Base-by-base conservation (phyloP, 2,888 invertebrate genomes). In the Tinea trinotella region DNA sequence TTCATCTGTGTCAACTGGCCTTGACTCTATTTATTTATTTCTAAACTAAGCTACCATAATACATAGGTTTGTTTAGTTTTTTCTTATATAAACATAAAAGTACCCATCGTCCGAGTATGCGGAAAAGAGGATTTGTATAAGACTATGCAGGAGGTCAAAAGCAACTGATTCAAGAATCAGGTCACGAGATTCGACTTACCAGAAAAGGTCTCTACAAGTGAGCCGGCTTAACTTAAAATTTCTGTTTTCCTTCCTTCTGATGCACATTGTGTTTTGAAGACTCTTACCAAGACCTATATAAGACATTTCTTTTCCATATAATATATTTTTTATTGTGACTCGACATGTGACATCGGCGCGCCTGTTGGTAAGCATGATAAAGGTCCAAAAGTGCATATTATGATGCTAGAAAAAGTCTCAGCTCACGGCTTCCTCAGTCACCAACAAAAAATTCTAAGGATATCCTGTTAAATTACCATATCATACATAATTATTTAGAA, bases 91-190 rank as follows among this genome's bases (percentile, higher is more conserved):
- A 30, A 30, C 7, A 30, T 30, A 30, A 30, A 30, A 30, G 7
- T 30, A 30, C n/a, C 30, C 7, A 19, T 18, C 17, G 48, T 19
- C 17, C 19, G 12, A 48, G 61, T 64, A 64, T 66, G 64, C 66
- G 65, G 65, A 40, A 13, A 40, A 63, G 58, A 64, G 67, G 71
- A 72, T 74, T 71, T 65, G 71, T 68, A 68, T 73, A 71, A 70
- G 70, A 65, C 61, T 50, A 60, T 59, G 60, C 62, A 62, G 63
- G 65, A 59, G 71, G 72, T 70, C 70, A 68, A 63, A 64, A 64
- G 65, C 64, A 62, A 60, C 64, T 59, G 53, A 20, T 20, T 40
- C n/a, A 35, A 34, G 35, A 53, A 40, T 17, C 40, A 36, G 53
- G 53, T 53, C 53, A 53, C 36, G 44, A 53, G 40, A 53, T 36